Evolutionary conservation across 1,140 invertebrate species (phyloP), one percentile per base, ranked within the genome.

Genomic region (Medauroidea extradentata): DNA sequence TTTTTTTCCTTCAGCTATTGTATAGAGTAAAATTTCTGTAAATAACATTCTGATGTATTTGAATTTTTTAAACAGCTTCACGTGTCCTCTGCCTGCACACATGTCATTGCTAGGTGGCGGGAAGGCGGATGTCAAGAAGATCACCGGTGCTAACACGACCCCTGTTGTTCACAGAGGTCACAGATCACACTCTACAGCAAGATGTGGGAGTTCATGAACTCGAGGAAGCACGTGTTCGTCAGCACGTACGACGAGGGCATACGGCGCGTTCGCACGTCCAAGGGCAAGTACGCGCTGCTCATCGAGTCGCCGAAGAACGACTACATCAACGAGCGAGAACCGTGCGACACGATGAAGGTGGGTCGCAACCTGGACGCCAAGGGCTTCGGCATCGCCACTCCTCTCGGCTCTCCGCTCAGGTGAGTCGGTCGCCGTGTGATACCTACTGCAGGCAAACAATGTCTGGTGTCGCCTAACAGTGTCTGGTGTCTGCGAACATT

Each of bases 131-230:
- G n/a, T n/a, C n/a, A n/a, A n/a, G n/a, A n/a, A n/a, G n/a, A n/a
- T n/a, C n/a, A n/a, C n/a, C n/a, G n/a, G n/a, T n/a, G n/a, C n/a
- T n/a, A n/a, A n/a, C n/a, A n/a, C n/a, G n/a, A n/a, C n/a, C n/a
- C n/a, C n/a, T n/a, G n/a, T n/a, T 63, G 46, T 64, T 78, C 74
- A 4, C 76, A 95, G 93, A 84, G 85, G 69, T 96, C 94, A 3
- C 90, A 93, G 69, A 93, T 96, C 59, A 84, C 85, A 39, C 84
- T 94, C 1, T 97, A 96, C 75, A 87, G 87, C 69, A 87, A 90
- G 73, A 98, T 98, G 95, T 97, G 93, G 93, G 88, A 94, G 67
- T 96, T 91, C 67, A 97, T 98, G 94, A 89, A 88, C 64, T 83
- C 87, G 11, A 78, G 86, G 63, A 88, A 89, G 64, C 83, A 92